These are phyloP conservation scores for Melinaea marsaeus DNA, from an alignment of 2,888 invertebrate species.

Conservation along the genomic window DNA sequence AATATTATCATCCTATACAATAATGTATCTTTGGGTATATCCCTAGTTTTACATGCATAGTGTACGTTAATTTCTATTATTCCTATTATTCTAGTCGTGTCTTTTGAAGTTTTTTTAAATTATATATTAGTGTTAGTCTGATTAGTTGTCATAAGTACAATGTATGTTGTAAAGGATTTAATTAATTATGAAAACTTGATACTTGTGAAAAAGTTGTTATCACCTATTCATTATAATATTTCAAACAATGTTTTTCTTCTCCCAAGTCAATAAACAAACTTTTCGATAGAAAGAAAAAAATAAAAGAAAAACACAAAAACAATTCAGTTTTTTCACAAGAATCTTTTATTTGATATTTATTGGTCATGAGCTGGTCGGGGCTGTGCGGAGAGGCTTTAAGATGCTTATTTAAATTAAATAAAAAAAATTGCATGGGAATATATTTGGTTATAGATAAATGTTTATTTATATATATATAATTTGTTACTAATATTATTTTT, in stretches of 20 bases:
- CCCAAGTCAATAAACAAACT: no score
- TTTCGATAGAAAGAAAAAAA: no score
- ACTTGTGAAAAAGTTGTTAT: no score
- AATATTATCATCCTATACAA: not conserved
- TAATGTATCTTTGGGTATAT: not conserved
- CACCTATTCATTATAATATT: no score
- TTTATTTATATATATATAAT: conserved; percentile 28
- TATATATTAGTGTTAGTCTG: no score
- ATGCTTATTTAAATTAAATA: not conserved
- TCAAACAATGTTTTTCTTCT: no score
- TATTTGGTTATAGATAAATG: conserved; percentile 9
- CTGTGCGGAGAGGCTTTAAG: not conserved
- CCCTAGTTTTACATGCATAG: not conserved
- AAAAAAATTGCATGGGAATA: conserved; percentile 8
- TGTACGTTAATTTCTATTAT: not conserved
- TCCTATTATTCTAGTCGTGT: no score
- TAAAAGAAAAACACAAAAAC: not conserved
- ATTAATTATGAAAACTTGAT: no score
- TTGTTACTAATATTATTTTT: conserved; percentile 74
- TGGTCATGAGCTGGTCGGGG: not conserved
- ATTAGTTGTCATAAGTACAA: no score
- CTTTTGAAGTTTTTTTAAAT: no score
- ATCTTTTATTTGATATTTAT: not conserved
- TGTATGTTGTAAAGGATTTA: no score
- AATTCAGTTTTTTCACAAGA: not conserved